Conservation (phyloP, 2,888 invertebrate species). For the Crematogaster levior region DNA sequence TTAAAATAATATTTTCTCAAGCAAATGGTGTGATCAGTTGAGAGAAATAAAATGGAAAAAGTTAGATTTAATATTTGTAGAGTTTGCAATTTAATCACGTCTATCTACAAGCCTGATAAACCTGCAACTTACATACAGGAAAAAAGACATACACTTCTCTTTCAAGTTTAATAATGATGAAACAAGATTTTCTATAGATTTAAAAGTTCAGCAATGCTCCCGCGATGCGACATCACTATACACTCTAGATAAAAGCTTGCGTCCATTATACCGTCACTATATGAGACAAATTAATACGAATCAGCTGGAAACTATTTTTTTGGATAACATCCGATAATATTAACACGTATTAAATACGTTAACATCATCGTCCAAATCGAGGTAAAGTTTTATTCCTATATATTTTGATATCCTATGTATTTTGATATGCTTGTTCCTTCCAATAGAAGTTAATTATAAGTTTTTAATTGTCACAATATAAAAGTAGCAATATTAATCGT, state of each 20-base stretch:
- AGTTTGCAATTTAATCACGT: slow-evolving; percentile 23
- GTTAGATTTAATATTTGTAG: background rate
- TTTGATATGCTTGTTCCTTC: too few relatives aligned
- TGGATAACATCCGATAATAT: slow-evolving; percentile 51
- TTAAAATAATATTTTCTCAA: background rate
- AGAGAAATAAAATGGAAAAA: background rate
- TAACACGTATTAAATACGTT: too few relatives aligned
- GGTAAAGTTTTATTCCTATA: background rate
- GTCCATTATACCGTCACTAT: background rate
- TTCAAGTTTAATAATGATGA: background rate
- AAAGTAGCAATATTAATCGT: background rate
- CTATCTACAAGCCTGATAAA: background rate
- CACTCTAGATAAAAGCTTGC: slow-evolving; percentile 53
- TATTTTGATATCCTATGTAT: too few relatives aligned
- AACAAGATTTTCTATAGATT: slow-evolving; percentile 34
- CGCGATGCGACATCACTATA: slow-evolving; percentile 14
- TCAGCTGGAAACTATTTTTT: slow-evolving; percentile 45
- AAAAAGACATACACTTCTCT: background rate
- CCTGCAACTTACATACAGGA: background rate
- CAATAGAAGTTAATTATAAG: background rate
- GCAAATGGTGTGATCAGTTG: background rate
- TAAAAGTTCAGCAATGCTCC: slow-evolving; percentile 13
- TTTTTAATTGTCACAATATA: background rate
- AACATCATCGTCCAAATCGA: background rate
- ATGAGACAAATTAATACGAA: slow-evolving; percentile 52